phyloP scores from a whole-genome alignment of 2,888 invertebrate species.

The Fragum whitleyi region DNA sequence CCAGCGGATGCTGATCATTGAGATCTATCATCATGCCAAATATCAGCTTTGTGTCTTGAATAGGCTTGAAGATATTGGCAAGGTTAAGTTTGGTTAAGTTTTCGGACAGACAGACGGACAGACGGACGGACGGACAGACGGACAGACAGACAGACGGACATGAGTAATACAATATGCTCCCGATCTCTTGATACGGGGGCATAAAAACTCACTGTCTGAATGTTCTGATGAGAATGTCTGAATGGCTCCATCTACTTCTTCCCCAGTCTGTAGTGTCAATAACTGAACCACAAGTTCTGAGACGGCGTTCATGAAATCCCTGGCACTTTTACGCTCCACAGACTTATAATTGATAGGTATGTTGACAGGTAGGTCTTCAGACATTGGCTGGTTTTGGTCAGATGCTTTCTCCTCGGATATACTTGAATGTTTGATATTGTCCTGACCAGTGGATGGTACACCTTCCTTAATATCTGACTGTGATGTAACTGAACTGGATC shows the following conservation, averaged over 20 bases:
- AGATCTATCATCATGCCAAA: too few species aligned
- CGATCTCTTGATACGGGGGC: too few species aligned
- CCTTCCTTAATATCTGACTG: constrained; percentile 36
- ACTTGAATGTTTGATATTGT: neutral
- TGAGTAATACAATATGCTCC: too few species aligned
- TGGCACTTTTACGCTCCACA: constrained; percentile 93
- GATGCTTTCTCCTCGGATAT: neutral
- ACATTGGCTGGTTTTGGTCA: neutral
- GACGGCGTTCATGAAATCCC: constrained; percentile 92
- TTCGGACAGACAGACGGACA: too few species aligned
- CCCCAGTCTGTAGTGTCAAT: constrained; percentile 91
- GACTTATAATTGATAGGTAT: constrained; percentile 56
- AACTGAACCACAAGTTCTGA: constrained; percentile 92
- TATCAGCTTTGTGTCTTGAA: too few species aligned
- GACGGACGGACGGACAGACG: too few species aligned
- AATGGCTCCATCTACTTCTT: constrained; percentile 95
- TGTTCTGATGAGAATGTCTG: constrained; percentile 96
- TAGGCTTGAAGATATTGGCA: too few species aligned
- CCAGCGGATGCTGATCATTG: too few species aligned
- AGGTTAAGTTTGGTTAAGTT: too few species aligned
- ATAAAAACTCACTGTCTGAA: constrained; percentile 91
- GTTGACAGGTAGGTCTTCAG: neutral
- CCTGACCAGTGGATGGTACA: neutral
- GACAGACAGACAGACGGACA: too few species aligned
- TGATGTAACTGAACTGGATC: constrained; percentile 39